Evolutionary conservation across 2,113 vertebrate species (phyloP), one percentile per base, ranked within the genome.

Genomic region (Ochotona princeps): DNA sequence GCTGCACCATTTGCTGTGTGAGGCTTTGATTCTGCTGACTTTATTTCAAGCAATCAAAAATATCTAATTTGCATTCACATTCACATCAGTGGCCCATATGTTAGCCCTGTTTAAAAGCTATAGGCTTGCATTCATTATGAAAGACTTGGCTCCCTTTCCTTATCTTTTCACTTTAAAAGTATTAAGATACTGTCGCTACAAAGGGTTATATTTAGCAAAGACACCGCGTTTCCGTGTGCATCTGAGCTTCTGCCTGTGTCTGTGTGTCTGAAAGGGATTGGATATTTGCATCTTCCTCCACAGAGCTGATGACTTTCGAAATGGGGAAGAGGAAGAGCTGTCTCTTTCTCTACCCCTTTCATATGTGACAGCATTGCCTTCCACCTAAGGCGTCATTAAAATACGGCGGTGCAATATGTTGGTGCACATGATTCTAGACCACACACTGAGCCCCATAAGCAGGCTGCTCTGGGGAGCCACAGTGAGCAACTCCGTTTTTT

Each of bases 21-120:
- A 98, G 97, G 97, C 97, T 97, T 95, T 92, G 97, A 98, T 98
- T 98, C 97, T 94, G 94, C 98, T 98, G 98, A 98, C 97, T 98
- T 98, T 98, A 98, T 98, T 98, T 98, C 98, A 97, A 98, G 98
- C 98, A 97, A 98, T 98, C 97, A 98, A 97, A 98, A 98, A 97
- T 97, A 97, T 96, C 98, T 98, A 97, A 98, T 98, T 98, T 98
- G 97, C 98, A 98, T 98, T 98, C 96, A 91, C 97, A 98, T 98
- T 98, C 98, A 97, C 97, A 98, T 98, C 98, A 98, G 98, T 98
- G 97, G 98, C 97, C 98, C 98, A 98, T 98, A 98, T 98, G 98
- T 98, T 98, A 98, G 97, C 97, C 98, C 98, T 98, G 98, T 98
- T 98, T 98, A 98, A 98, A 98, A 98, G 97, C 98, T 98, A 98